Conservation (phyloP, 2,888 invertebrate genomes). For the Liodrosophila aerea region DNA sequence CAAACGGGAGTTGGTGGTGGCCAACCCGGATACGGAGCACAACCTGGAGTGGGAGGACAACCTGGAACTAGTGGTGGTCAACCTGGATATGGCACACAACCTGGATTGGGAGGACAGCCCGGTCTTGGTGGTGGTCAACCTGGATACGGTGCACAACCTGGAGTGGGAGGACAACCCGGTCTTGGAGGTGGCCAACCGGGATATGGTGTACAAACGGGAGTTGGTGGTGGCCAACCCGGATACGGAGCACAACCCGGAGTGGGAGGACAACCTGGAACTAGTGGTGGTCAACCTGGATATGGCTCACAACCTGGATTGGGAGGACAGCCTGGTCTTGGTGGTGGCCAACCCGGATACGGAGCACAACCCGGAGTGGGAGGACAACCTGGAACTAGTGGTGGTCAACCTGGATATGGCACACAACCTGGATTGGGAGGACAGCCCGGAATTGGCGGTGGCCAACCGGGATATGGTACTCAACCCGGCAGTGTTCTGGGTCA, state of each 20-base stretch:
- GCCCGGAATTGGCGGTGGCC: background rate
- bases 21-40: slow-evolving; percentile 15
- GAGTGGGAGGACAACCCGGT: slow-evolving; percentile 15
- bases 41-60: slow-evolving; percentile 23
- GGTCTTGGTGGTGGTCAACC: slow-evolving; percentile 17
- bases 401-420: slow-evolving; percentile 13
- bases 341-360: slow-evolving; percentile 31
- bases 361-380: slow-evolving; percentile 10
- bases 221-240: slow-evolving; percentile 7
- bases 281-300: slow-evolving; percentile 17
- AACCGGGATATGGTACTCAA: slow-evolving; percentile 14
- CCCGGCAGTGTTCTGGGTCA: slow-evolving; percentile 15
- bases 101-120: slow-evolving; percentile 5
- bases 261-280: slow-evolving; percentile 25
- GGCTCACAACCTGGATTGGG: slow-evolving; percentile 21
- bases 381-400: slow-evolving; percentile 14
- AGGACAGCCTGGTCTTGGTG: slow-evolving; percentile 18
- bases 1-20: slow-evolving; percentile 15
- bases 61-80: slow-evolving; percentile 15
- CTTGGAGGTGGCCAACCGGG: slow-evolving; percentile 5
- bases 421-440: slow-evolving; percentile 28
- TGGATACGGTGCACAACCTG: slow-evolving; percentile 10
- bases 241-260: slow-evolving; percentile 13
- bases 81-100: slow-evolving; percentile 5
- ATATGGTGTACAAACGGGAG: slow-evolving; percentile 14